Conservation (phyloP, 2,888 invertebrate species). For the Phytoseiulus persimilis region DNA sequence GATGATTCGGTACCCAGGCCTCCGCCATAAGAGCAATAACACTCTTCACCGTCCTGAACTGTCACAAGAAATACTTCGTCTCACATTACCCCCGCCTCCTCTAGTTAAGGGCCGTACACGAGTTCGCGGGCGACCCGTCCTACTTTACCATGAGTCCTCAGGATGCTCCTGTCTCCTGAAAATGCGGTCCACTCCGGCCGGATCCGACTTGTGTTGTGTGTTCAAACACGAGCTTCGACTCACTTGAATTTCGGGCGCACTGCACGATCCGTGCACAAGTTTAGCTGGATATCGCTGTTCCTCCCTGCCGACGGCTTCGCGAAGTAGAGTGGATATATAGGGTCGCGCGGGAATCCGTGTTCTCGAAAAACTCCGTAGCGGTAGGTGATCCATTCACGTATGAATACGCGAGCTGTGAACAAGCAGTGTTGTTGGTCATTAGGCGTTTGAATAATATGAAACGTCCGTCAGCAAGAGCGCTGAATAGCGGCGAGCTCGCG, state of each 20-base stretch:
- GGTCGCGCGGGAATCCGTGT: conserved; percentile 57
- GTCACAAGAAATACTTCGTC: background rate
- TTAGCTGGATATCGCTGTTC: conserved; percentile 39
- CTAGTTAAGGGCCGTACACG: background rate
- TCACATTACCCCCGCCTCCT: no score
- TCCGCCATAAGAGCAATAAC: background rate
- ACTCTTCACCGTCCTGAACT: background rate
- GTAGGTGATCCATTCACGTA: conserved; percentile 59
- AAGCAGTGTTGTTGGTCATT: background rate
- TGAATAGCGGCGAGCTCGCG: background rate
- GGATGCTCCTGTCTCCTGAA: no score
- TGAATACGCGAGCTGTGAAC: conserved; percentile 27
- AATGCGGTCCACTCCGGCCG: no score
- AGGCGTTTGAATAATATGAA: background rate
- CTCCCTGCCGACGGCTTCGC: conserved; percentile 40
- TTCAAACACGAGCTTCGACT: no score
- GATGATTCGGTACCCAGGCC: background rate
- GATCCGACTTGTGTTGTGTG: no score
- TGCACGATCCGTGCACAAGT: conserved; percentile 40
- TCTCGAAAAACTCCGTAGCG: conserved; percentile 64
- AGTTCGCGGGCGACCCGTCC: no score
- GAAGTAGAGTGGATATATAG: conserved; percentile 54
- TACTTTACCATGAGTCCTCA: no score
- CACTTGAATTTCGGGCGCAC: conserved; percentile 18
- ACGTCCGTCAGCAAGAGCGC: background rate